Evolutionary conservation across 2,888 invertebrate species (phyloP), one percentile per base, ranked within the genome.

Genomic region (Chirona hameri): DNA sequence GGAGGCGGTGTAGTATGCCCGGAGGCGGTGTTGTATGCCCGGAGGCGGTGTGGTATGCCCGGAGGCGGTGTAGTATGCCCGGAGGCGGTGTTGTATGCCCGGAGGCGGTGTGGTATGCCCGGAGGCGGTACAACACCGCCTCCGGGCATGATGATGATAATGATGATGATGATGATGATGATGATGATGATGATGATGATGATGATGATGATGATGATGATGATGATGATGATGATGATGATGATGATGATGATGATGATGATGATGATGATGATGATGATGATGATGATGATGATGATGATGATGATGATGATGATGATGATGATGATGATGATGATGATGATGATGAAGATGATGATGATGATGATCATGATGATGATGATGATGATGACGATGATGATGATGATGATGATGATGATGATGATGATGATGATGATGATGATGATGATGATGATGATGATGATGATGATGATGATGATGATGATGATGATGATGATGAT

Each of bases 151-250:
- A 65, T n/a, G 65, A 65, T n/a, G 65, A 65, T n/a, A n/a, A 65
- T n/a, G 65, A 65, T n/a, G 65, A 65, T 65, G 65, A 65, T 65
- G 65, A 65, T 65, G 65, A 65, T 65, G n/a, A 65, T 65, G 65
- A 65, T 65, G 65, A 65, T 65, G 65, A 65, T 65, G 65, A 65
- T 65, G 65, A 65, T 65, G 65, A 65, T 65, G 65, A 65, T 65
- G 65, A 65, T 65, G 65, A 65, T 65, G 65, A 65, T 65, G 65
- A 65, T 65, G 65, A 65, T 65, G 65, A 65, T 65, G 65, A 65
- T 65, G 65, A 65, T 65, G 65, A 65, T 65, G 65, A 65, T 65
- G 65, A 65, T 65, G 65, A 65, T 65, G 65, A 65, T 65, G 65
- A 65, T 65, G 65, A 65, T 65, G 65, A 65, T n/a, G 65, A 65